These are phyloP conservation scores for Apotomis capreana DNA, from an alignment of 2,888 invertebrate genomes.

Conservation along the genomic window DNA sequence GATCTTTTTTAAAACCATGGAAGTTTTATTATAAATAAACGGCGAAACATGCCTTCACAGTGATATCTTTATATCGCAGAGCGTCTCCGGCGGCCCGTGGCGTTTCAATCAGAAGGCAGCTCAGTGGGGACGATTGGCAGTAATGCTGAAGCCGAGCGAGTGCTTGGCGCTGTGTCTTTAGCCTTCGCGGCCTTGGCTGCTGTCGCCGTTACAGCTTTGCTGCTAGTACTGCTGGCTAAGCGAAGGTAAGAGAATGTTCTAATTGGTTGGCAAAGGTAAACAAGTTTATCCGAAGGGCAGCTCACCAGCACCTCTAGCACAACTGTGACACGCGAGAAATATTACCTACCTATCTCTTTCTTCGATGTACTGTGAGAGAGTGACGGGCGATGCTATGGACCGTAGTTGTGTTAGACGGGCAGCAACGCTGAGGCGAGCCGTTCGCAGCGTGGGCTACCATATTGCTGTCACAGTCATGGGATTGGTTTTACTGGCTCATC, in stretches of 20 bases:
- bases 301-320: conserved; percentile 33
- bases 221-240: conserved; percentile 70
- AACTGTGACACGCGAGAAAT: no score
- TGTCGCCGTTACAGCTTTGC: conserved; percentile 71
- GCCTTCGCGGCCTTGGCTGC: conserved; percentile 77
- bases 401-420: conserved; percentile 20
- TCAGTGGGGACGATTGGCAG: conserved; percentile 52
- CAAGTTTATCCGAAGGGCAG: conserved; percentile 61
- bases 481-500: conserved; percentile 68
- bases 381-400: no score
- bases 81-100: conserved; percentile 73
- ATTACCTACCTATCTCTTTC: no score
- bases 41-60: no score
- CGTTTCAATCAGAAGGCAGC: conserved; percentile 71
- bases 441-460: conserved; percentile 74
- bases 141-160: conserved; percentile 68
- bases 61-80: conserved; percentile 52
- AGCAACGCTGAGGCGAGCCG: conserved; percentile 65
- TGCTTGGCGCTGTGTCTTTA: conserved; percentile 74
- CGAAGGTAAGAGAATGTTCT: conserved; percentile 57
- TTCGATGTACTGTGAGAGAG: no score
- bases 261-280: no score
- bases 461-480: conserved; percentile 69
- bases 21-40: no score
- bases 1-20: no score